A percentile compares a stretch with the other conserved stretches of the same genome.
phyloP scores from a whole-genome alignment of 2,888 invertebrate species.

The Macrophya alboannulata region DNA sequence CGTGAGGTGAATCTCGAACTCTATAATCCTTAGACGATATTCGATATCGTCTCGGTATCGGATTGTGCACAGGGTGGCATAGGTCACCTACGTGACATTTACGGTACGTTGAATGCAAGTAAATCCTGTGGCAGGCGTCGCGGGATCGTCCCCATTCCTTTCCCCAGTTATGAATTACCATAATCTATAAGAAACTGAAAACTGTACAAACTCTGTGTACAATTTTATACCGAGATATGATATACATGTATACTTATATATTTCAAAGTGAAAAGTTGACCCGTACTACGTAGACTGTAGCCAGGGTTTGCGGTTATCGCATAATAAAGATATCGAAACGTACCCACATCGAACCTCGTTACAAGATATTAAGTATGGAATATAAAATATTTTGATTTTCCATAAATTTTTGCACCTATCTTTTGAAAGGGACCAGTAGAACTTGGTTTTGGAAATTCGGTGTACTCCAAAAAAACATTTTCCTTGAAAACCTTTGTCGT shows the following conservation, averaged over 20 bases:
- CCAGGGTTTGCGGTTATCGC: no score
- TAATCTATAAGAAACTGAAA: background rate
- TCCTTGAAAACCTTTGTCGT: no score
- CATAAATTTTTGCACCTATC: no score
- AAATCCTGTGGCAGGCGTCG: background rate
- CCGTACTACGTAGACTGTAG: no score
- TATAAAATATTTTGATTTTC: no score
- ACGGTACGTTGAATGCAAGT: slow-evolving; percentile 6
- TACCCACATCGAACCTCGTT: no score
- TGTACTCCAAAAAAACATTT: no score
- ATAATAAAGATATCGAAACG: no score
- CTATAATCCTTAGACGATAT: background rate
- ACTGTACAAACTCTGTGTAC: background rate
- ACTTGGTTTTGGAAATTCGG: no score
- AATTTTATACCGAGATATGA: no score
- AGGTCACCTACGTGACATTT: background rate
- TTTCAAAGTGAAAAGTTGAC: slow-evolving; percentile 13
- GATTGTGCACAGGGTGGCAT: background rate
- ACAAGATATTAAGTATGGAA: no score
- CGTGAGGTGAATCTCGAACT: background rate
- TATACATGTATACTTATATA: background rate
- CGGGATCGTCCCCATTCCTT: background rate
- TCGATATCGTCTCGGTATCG: slow-evolving; percentile 5
- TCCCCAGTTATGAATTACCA: background rate
- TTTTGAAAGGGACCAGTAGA: no score